Percentiles rank a stretch among this genome's conserved stretches.
phyloP scores from a whole-genome alignment of 2,888 invertebrate genomes.

The Norana najaformis region DNA sequence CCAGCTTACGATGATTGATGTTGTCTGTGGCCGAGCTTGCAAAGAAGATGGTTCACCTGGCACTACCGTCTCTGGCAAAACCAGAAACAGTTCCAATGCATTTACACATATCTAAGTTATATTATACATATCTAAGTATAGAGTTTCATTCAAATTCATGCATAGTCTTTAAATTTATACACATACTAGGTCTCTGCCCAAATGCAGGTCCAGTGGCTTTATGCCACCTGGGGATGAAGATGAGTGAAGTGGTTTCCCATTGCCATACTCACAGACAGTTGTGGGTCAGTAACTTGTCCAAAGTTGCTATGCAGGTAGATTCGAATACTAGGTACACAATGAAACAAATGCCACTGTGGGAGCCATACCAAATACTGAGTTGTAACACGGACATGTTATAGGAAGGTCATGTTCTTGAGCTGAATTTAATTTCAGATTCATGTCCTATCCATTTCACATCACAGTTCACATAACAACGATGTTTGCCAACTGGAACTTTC shows the following conservation, averaged over 20 bases:
- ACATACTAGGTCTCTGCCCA: neutral
- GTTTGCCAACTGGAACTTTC: neutral
- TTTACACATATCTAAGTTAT: neutral
- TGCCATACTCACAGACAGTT: no score
- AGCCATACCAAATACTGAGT: neutral
- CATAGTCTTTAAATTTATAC: slow-evolving; percentile 4
- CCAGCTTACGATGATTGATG: slow-evolving; percentile 89
- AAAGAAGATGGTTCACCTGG: slow-evolving; percentile 83
- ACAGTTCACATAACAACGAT: neutral
- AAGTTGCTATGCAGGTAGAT: no score
- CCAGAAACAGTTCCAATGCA: slow-evolving; percentile 4
- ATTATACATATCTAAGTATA: neutral
- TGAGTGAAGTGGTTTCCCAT: no score
- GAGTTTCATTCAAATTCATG: neutral
- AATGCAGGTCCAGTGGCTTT: no score
- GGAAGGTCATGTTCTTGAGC: neutral
- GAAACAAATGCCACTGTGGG: neutral
- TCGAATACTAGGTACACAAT: no score
- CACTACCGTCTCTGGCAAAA: slow-evolving; percentile 67
- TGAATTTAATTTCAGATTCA: neutral
- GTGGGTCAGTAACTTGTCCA: no score
- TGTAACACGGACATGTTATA: neutral
- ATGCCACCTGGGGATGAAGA: no score
- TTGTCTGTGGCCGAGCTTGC: slow-evolving; percentile 78
- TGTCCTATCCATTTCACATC: neutral